These are phyloP conservation scores for Epiblema foenella DNA, from an alignment of 2,888 invertebrate species.

Conservation along the genomic window DNA sequence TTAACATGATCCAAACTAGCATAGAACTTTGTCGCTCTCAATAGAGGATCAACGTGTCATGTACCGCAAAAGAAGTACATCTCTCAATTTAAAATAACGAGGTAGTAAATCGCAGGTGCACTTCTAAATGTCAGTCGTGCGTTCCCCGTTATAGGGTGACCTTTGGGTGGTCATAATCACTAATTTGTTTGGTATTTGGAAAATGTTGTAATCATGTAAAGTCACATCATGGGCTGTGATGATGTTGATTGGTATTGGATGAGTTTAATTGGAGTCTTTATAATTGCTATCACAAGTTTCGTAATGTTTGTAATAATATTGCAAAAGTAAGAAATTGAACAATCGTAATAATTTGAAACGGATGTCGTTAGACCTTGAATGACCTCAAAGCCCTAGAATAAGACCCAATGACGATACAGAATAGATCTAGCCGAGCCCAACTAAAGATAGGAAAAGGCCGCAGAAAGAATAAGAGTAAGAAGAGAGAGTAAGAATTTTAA, in stretches of 20 bases:
- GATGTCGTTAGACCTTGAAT: no score
- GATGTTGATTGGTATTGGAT: conserved; percentile 12
- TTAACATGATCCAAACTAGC: neutral
- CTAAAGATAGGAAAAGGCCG: no score
- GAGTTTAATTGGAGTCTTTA: conserved; percentile 14
- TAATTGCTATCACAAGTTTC: conserved; percentile 3
- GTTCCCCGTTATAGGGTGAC: conserved; percentile 51
- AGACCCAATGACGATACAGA: no score
- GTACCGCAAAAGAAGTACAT: neutral
- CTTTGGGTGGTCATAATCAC: conserved; percentile 49
- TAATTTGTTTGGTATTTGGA: conserved; percentile 48
- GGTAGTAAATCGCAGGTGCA: conserved; percentile 6
- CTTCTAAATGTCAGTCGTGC: conserved; percentile 60
- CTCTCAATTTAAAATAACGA: conserved; percentile 19
- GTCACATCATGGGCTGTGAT: conserved; percentile 13
- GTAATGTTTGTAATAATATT: no score
- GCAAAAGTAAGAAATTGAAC: no score
- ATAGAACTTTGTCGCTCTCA: neutral
- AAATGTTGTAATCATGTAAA: conserved; percentile 35
- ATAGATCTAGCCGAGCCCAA: no score
- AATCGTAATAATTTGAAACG: no score
- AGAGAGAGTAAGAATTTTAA: no score
- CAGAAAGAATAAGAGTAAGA: no score
- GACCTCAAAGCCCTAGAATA: no score
- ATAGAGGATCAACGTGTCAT: neutral